phyloP scores from a whole-genome alignment of 2,113 vertebrate genomes.

The Phylloscopus trochilus region DNA sequence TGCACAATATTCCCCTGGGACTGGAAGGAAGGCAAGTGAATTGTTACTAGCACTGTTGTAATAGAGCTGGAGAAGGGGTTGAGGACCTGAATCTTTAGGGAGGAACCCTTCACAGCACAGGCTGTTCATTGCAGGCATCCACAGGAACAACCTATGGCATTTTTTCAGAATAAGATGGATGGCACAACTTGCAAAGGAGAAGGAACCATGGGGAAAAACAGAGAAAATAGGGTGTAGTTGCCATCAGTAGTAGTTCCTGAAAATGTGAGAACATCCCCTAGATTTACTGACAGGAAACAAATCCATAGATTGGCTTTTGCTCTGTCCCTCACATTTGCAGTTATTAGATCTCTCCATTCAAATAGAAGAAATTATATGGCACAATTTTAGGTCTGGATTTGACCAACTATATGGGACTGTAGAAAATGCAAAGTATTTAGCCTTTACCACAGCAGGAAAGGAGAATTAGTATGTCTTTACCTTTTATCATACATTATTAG shows the following conservation, averaged over 20 bases:
- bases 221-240: background rate
- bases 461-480: background rate
- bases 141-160: background rate
- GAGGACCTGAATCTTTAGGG: background rate
- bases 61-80: background rate
- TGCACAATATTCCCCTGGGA: background rate
- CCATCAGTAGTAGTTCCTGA: background rate
- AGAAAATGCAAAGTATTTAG: background rate
- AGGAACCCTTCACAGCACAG: background rate
- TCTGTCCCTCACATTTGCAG: background rate
- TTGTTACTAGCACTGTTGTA: background rate
- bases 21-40: background rate
- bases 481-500: background rate
- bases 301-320: background rate
- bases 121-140: background rate
- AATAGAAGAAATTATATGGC: background rate
- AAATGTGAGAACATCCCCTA: background rate
- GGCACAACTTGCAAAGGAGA: background rate
- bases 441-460: background rate
- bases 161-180: background rate
- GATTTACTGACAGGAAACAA: background rate
- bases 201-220: accelerated
- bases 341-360: background rate
- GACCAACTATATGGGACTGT: background rate
- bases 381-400: background rate